These are phyloP conservation scores for Donacobius atricapilla DNA, from an alignment of 2,113 vertebrate genomes.

Conservation along the genomic window DNA sequence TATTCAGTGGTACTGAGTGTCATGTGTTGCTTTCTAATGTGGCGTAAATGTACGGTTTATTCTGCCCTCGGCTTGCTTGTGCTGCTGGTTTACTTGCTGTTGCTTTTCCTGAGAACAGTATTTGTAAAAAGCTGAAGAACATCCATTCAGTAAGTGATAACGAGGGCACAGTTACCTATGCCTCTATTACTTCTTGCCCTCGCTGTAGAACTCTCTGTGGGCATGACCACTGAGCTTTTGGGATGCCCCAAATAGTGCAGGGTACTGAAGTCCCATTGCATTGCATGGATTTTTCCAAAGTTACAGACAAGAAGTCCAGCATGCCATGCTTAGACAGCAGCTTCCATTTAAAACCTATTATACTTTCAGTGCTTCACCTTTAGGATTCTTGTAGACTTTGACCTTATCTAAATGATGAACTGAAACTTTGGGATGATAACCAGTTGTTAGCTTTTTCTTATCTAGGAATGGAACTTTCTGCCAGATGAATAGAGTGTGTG, in stretches of 20 bases:
- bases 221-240: neutral
- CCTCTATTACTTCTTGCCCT: neutral
- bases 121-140: neutral
- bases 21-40: neutral
- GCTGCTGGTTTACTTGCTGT: neutral
- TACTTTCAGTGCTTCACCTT: neutral
- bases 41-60: neutral
- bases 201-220: neutral
- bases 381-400: neutral
- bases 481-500: neutral
- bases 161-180: neutral
- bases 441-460: neutral
- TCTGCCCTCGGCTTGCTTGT: fast-evolving
- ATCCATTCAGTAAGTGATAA: neutral
- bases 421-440: neutral
- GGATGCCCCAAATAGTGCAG: neutral
- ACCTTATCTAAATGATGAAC: neutral
- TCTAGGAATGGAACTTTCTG: neutral
- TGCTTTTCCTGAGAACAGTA: neutral
- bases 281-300: neutral
- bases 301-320: neutral
- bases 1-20: neutral
- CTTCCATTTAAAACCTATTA: neutral
- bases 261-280: neutral
- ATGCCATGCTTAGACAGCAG: neutral